phyloP scores from a whole-genome alignment of 2,888 invertebrate species.

The Leptinotarsa tumamoca region DNA sequence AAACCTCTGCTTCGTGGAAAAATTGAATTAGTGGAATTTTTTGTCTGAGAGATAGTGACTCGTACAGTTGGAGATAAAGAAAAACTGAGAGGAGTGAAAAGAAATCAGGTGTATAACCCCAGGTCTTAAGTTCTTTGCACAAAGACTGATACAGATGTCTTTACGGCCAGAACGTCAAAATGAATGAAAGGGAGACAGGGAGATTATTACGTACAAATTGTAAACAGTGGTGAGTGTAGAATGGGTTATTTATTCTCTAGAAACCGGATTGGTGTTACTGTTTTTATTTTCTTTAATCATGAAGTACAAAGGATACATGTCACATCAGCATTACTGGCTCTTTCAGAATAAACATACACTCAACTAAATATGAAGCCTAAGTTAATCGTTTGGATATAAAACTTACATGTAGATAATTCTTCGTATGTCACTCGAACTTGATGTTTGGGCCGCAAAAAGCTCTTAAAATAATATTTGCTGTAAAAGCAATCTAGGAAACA shows the following conservation, averaged over 20 bases:
- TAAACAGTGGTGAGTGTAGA: slow-evolving; percentile 8
- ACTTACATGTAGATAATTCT: neutral
- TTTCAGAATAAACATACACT: neutral
- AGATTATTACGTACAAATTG: slow-evolving; percentile 19
- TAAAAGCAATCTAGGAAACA: neutral
- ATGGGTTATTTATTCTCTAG: neutral
- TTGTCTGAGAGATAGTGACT: slow-evolving; percentile 14
- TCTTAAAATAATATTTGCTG: neutral
- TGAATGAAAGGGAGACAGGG: neutral
- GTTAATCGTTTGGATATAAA: neutral
- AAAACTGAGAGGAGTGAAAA: slow-evolving; percentile 7
- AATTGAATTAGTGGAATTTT: slow-evolving; percentile 4
- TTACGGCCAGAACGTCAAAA: neutral
- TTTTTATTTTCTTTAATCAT: neutral
- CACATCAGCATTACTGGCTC: neutral
- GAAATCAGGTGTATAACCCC: slow-evolving; percentile 16
- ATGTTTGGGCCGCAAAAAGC: neutral
- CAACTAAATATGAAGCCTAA: neutral
- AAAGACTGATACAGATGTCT: slow-evolving; percentile 8
- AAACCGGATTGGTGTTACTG: neutral
- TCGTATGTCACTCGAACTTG: neutral
- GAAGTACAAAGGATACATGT: neutral
- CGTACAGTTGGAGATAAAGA: slow-evolving; percentile 1
- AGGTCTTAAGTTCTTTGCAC: slow-evolving; percentile 10
- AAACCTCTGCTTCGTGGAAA: slow-evolving; percentile 8